phyloP scores from a whole-genome alignment of 2,797 vertebrate genomes.

The Pampus argenteus region DNA sequence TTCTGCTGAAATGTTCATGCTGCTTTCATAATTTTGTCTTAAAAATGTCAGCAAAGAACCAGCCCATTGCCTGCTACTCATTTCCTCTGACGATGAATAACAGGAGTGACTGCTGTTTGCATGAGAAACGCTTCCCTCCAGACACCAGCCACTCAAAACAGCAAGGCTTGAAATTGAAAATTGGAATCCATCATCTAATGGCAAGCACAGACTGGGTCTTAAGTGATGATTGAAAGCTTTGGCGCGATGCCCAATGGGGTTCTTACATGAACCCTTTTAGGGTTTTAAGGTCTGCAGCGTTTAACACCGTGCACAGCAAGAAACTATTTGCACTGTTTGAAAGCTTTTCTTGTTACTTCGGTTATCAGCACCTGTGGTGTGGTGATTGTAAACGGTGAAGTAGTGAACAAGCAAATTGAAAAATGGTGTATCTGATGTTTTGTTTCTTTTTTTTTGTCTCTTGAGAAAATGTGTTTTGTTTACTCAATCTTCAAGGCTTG shows the following conservation, averaged over 20 bases:
- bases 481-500: constrained; percentile 45
- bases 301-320: constrained; percentile 43
- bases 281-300: constrained; percentile 59
- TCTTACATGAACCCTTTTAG: constrained; percentile 63
- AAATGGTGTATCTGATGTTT: constrained; percentile 47
- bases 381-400: constrained; percentile 48
- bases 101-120: constrained; percentile 25
- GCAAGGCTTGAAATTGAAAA: constrained; percentile 75
- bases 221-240: constrained; percentile 71
- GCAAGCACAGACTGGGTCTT: constrained; percentile 55
- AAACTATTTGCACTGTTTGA: constrained; percentile 52
- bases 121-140: constrained; percentile 51
- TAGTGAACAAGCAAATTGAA: constrained; percentile 68
- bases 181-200: constrained; percentile 71
- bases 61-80: background rate
- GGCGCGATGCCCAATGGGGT: constrained; percentile 56
- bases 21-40: constrained; percentile 41
- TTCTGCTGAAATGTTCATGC: constrained; percentile 26
- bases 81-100: constrained; percentile 22
- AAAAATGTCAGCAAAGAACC: constrained; percentile 30
- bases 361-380: constrained; percentile 55
- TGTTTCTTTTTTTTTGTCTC: background rate
- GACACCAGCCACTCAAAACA: constrained; percentile 64
- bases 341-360: constrained; percentile 59
- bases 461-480: constrained; percentile 43